A percentile compares a stretch with the other conserved stretches of the same genome.
phyloP scores from a whole-genome alignment of 1,140 invertebrate species.

The Pseudomyrmex pallidus region DNA sequence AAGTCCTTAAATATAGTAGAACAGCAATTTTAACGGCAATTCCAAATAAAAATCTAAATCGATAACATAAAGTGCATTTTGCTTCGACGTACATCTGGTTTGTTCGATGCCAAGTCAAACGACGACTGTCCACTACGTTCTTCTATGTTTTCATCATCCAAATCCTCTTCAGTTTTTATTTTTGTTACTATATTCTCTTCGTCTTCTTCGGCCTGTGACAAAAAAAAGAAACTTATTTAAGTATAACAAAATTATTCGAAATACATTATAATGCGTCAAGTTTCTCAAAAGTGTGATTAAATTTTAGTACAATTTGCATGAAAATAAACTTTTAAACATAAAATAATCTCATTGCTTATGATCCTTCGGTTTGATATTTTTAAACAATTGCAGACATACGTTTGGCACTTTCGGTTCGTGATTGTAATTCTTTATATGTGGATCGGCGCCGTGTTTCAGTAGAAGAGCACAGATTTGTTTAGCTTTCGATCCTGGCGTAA shows the following conservation, averaged over 20 bases:
- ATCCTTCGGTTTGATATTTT: background rate
- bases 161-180: constrained; percentile 66
- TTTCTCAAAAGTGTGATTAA: no score
- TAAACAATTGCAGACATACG: constrained; percentile 11
- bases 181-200: background rate
- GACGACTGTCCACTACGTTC: constrained; percentile 74
- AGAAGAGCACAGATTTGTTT: constrained; percentile 79
- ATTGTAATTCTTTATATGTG: constrained; percentile 74
- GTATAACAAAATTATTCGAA: background rate
- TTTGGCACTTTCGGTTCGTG: constrained; percentile 20
- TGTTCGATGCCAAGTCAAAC: constrained; percentile 79
- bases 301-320: no score
- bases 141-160: constrained; percentile 71
- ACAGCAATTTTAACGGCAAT: no score
- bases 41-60: background rate
- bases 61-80: background rate
- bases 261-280: no score
- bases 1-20: no score
- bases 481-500: constrained; percentile 73
- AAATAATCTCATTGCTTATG: background rate
- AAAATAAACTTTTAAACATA: background rate
- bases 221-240: constrained; percentile 36
- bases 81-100: constrained; percentile 74
- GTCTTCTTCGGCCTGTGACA: constrained; percentile 40
- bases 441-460: constrained; percentile 78